Conservation (phyloP, 92 coral and sea anemone species). For the Porites cylindrica region DNA sequence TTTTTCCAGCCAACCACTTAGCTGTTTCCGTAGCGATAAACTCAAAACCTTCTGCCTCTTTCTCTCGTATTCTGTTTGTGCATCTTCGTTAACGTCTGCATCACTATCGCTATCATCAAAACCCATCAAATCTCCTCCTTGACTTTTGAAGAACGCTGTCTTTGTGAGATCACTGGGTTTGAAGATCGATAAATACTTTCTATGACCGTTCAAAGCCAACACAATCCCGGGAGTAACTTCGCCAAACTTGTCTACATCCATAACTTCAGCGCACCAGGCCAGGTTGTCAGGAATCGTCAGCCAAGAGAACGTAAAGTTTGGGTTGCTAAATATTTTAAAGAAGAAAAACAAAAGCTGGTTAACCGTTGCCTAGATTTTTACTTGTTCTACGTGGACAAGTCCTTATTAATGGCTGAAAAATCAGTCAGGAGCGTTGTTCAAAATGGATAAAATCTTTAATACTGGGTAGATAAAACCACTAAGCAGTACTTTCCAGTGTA, state of each 20-base stretch:
- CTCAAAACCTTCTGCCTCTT: conserved; percentile 82
- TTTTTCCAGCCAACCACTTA: conserved; percentile 89
- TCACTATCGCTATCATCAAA: conserved; percentile 87
- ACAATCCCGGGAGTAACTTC: conserved; percentile 93
- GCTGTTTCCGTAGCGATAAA: conserved; percentile 68
- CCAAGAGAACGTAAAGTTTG: conserved; percentile 87
- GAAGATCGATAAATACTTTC: conserved; percentile 81
- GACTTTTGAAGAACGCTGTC: conserved; percentile 70
- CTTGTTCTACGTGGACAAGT: too few relatives aligned
- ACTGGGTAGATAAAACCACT: not conserved
- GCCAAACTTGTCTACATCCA: conserved; percentile 92
- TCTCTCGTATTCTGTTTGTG: conserved; percentile 64
- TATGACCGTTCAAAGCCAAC: conserved; percentile 85
- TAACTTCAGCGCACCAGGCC: conserved; percentile 95
- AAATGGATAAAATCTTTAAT: too few relatives aligned
- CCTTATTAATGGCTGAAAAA: too few relatives aligned
- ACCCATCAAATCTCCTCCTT: conserved; percentile 81
- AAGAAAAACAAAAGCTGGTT: not conserved
- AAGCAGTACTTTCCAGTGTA: not conserved
- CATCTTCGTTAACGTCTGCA: conserved; percentile 57
- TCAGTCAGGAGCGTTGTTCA: too few relatives aligned
- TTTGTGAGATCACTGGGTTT: conserved; percentile 74
- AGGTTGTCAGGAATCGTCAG: conserved; percentile 89
- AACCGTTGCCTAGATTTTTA: too few relatives aligned
- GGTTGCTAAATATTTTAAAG: conserved; percentile 17